These are phyloP conservation scores for Porphyrio hochstetteri DNA, from an alignment of 2,113 vertebrate genomes.

Conservation along the genomic window DNA sequence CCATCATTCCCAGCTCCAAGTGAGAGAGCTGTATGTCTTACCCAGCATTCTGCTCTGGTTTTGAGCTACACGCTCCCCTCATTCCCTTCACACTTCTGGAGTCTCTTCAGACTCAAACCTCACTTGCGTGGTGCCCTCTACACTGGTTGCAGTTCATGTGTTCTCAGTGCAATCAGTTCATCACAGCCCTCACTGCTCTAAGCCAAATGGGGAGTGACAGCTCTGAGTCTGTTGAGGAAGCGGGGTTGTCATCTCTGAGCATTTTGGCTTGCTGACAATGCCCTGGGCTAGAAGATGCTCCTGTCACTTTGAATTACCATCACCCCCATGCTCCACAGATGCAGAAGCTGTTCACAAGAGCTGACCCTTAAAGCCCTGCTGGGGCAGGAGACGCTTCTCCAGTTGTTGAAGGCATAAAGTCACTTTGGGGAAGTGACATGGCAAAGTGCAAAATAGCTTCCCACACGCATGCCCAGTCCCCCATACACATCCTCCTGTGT, in stretches of 20 bases:
- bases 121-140: not conserved
- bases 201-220: not conserved
- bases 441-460: not conserved
- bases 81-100: not conserved
- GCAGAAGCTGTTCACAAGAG: not conserved
- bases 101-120: not conserved
- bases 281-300: not conserved
- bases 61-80: not conserved
- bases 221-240: not conserved
- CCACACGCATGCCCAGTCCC: not conserved
- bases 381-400: not conserved
- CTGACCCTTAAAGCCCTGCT: not conserved
- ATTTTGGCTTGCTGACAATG: not conserved
- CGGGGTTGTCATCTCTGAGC: not conserved
- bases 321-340: not conserved
- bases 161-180: not conserved
- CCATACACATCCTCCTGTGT: fast-evolving
- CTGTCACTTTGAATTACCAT: slow-evolving; percentile 22
- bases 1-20: not conserved
- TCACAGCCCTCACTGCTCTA: not conserved
- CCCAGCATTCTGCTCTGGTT: not conserved
- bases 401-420: not conserved
- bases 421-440: not conserved
- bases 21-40: not conserved
- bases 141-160: not conserved